These are phyloP conservation scores for Gymnoscopelus microlampas DNA, from an alignment of 2,797 vertebrate species.

Conservation along the genomic window DNA sequence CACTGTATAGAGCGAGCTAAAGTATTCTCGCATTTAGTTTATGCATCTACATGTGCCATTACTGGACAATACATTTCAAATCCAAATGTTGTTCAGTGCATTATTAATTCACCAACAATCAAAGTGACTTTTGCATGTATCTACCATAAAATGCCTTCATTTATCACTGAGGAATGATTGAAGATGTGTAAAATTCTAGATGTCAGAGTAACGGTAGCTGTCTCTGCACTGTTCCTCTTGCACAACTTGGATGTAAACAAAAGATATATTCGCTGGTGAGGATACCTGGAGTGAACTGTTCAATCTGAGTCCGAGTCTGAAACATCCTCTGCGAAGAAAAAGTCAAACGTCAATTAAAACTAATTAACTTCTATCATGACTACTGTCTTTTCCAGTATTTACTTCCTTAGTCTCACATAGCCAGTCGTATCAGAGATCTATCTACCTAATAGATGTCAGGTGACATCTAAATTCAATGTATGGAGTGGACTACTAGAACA, in stretches of 20 bases:
- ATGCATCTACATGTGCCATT: background rate
- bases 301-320: constrained; percentile 91
- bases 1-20: too few relatives aligned
- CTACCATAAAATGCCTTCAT: background rate
- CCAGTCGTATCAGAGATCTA: too few relatives aligned
- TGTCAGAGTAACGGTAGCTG: constrained; percentile 3
- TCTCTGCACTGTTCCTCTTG: constrained; percentile 8
- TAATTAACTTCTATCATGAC: background rate
- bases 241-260: background rate
- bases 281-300: constrained; percentile 46
- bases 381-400: background rate
- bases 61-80: background rate
- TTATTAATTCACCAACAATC: constrained; percentile 1
- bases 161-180: background rate
- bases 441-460: too few relatives aligned
- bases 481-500: too few relatives aligned
- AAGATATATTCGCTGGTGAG: constrained; percentile 11
- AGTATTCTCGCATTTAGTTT: background rate
- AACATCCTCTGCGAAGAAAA: constrained; percentile 81
- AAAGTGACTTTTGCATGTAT: background rate
- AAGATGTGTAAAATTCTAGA: constrained; percentile 20
- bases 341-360: constrained; percentile 29
- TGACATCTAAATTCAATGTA: too few relatives aligned
- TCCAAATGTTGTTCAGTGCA: constrained; percentile 1
- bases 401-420: too few relatives aligned